A percentile compares a stretch with the other conserved stretches of the same genome.
These are phyloP conservation scores for Tenthredo distinguenda DNA, from an alignment of 2,888 invertebrate genomes.

Conservation along the genomic window DNA sequence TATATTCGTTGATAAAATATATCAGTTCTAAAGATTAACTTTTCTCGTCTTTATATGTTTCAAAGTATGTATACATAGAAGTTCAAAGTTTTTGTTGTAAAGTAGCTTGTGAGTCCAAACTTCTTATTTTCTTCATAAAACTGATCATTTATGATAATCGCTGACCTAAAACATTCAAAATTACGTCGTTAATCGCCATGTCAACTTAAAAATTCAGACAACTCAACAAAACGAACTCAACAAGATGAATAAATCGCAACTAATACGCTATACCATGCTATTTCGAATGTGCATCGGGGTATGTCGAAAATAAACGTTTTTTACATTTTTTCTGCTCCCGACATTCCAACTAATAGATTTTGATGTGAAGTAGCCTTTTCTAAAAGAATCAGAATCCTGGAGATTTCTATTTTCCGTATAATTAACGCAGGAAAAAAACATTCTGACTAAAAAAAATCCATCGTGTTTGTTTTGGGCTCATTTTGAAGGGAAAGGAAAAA, in stretches of 20 bases:
- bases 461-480: too few species aligned
- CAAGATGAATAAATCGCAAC: neutral
- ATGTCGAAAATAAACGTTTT: too few species aligned
- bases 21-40: neutral
- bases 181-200: neutral
- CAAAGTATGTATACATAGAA: neutral
- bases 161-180: conserved; percentile 22
- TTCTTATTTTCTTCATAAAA: neutral
- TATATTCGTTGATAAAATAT: neutral
- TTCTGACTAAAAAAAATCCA: too few species aligned
- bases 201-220: neutral
- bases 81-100: neutral
- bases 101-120: neutral
- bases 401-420: too few species aligned
- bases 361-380: too few species aligned
- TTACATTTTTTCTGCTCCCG: too few species aligned
- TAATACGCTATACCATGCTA: neutral
- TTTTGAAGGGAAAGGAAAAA: too few species aligned
- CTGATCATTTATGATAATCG: neutral
- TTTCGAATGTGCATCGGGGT: too few species aligned
- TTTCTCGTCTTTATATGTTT: neutral
- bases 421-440: too few species aligned
- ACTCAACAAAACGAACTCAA: too few species aligned
- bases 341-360: too few species aligned
- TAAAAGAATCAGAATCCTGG: too few species aligned